Evolutionary conservation across 2,113 vertebrate genomes (phyloP), one percentile per base, ranked within the genome.

Genomic region (Thunnus thynnus): DNA sequence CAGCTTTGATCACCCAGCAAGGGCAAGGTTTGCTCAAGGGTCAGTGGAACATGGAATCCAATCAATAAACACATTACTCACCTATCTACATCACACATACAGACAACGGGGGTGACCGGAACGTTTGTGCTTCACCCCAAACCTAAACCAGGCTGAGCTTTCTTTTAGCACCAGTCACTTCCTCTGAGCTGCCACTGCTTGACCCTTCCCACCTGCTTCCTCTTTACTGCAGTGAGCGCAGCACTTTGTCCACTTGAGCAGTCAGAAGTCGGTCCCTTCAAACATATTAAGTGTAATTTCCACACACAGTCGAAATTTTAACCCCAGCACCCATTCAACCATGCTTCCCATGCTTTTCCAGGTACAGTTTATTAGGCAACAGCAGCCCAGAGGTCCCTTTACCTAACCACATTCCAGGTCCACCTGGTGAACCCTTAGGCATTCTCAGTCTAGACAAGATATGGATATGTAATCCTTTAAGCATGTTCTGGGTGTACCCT

Each of bases 1-100:
- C 27, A 48, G 75, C 87, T 93, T 91, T 94, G 92, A 94, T 95
- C 85, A 54, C 36, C 76, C 71, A 67, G 73, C 54, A 62, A 90
- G 82, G 80, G 80, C 55, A 56, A 88, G 88, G 91, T 92, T 94
- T 93, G 93, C 80, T 86, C 77, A 69, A 62, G 89, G 92, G 91
- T 95, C 92, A 93, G 85, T 78, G 79, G 76, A 86, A 89, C 90
- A 86, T 71, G 67, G 89, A 89, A 84, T 88, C 84, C 77, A 85
- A 72, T 86, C 83, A 76, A 66, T 87, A 91, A 88, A 93, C 92
- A 86, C 75, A 91, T 92, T 86, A 81, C 72, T 78, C 83, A 88
- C 77, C 66, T 67, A 54, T 88, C 73, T 36, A 57, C 61, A 61
- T 79, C 60, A 65, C 75, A 20, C 60, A 57, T 36, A 22, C 50